Conservation (phyloP, 2,113 vertebrate genomes). For the Polyodon spathula region DNA sequence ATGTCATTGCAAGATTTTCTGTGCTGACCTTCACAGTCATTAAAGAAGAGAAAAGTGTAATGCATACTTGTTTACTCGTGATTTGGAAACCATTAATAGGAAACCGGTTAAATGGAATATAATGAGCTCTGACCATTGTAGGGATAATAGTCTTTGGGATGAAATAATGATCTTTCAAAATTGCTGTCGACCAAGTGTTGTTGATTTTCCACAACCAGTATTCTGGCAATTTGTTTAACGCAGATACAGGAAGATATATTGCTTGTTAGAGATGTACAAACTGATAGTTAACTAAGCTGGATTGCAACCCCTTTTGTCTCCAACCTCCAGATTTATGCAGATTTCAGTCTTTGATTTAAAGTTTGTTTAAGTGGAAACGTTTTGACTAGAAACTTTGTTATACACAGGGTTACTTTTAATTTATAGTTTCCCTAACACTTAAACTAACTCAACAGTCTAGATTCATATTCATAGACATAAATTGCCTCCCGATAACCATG, state of each 20-base stretch:
- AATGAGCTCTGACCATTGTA: background rate
- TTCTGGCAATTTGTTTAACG: too few relatives aligned
- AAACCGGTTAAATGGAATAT: background rate
- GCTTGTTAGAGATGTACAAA: too few relatives aligned
- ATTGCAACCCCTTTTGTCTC: too few relatives aligned
- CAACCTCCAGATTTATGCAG: too few relatives aligned
- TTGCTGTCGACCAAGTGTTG: background rate
- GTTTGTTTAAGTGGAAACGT: background rate
- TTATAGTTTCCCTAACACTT: background rate
- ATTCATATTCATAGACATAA: constrained; percentile 29
- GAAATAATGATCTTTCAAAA: background rate
- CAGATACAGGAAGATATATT: too few relatives aligned
- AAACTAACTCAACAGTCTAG: constrained; percentile 16
- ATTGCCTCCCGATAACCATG: constrained; percentile 30
- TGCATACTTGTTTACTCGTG: too few relatives aligned
- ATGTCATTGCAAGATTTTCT: too few relatives aligned
- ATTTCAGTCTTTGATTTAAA: background rate
- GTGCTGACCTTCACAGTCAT: too few relatives aligned
- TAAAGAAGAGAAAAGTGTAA: too few relatives aligned
- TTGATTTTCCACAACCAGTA: too few relatives aligned
- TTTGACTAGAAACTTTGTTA: background rate
- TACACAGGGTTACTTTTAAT: background rate
- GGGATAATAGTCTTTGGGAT: background rate
- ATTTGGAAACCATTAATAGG: too few relatives aligned
- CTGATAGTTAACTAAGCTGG: too few relatives aligned